These are phyloP conservation scores for Cecidostiba fungosa DNA, from an alignment of 2,888 invertebrate species.

Conservation along the genomic window DNA sequence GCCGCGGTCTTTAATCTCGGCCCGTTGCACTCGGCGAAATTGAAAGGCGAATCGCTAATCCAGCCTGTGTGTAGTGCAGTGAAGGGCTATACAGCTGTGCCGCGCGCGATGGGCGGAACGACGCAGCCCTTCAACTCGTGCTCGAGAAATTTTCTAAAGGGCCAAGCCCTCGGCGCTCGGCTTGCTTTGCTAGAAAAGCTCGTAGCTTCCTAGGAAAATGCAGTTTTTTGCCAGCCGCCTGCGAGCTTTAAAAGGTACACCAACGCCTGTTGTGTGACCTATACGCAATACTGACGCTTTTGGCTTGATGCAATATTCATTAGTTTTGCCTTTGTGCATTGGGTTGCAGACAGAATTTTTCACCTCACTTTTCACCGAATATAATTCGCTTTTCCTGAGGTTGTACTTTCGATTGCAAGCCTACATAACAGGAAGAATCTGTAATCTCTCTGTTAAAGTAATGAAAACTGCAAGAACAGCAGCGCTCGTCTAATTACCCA, in stretches of 20 bases:
- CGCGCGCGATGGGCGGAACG: background rate
- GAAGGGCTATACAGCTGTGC: too few relatives aligned
- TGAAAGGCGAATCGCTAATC: constrained; percentile 69
- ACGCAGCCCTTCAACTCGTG: background rate
- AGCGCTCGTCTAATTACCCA: constrained; percentile 11
- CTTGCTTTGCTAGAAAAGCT: background rate
- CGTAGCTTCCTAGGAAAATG: constrained; percentile 3
- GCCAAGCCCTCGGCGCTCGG: constrained; percentile 7
- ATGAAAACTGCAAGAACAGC: background rate
- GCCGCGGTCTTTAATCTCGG: constrained; percentile 62
- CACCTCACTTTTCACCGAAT: background rate
- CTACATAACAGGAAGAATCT: background rate
- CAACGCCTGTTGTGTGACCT: background rate
- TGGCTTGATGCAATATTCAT: background rate
- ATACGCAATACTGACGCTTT: background rate
- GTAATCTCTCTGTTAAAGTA: background rate
- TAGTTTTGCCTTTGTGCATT: too few relatives aligned
- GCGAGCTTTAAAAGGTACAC: background rate
- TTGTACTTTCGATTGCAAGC: too few relatives aligned
- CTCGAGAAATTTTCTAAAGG: constrained; percentile 43
- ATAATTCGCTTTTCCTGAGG: too few relatives aligned
- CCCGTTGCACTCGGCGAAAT: constrained; percentile 64
- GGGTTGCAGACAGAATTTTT: background rate
- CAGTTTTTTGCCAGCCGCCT: background rate
- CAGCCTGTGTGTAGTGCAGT: constrained; percentile 12